Evolutionary conservation across 2,888 invertebrate genomes (phyloP).

Genomic region (Oscheius myriophilus): DNA sequence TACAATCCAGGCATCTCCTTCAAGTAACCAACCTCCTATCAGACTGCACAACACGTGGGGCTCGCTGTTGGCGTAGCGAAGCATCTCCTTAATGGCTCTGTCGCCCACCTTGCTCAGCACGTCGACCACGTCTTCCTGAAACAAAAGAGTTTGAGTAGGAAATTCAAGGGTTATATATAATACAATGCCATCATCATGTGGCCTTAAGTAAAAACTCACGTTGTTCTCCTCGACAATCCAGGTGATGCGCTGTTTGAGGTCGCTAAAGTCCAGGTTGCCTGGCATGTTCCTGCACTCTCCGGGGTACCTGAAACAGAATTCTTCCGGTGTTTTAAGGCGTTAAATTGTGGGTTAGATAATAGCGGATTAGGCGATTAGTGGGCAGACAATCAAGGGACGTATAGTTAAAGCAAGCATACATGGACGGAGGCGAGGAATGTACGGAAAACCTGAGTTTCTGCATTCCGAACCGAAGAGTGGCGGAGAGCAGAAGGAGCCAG

Average conservation of each 20-base stretch:
- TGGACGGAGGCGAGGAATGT: constrained; percentile 6
- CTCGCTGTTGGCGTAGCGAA: constrained; percentile 75
- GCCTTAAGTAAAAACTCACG: constrained; percentile 12
- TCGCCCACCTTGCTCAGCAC: constrained; percentile 22
- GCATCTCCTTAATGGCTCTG: constrained; percentile 39
- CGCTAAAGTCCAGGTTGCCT: constrained; percentile 48
- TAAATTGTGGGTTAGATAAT: neutral
- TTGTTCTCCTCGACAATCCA: constrained; percentile 42
- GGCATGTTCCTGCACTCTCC: constrained; percentile 66
- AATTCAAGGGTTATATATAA: constrained; percentile 8
- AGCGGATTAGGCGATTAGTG: neutral
- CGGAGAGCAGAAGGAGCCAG: constrained; percentile 88
- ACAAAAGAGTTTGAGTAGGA: neutral
- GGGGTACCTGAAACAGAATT: constrained; percentile 46
- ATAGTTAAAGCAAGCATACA: neutral
- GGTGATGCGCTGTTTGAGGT: constrained; percentile 51
- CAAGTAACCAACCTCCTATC: constrained; percentile 75
- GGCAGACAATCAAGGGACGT: constrained; percentile 1
- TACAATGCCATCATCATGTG: too few relatives aligned
- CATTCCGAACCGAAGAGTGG: constrained; percentile 87
- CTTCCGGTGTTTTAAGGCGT: neutral
- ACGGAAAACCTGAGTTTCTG: constrained; percentile 76
- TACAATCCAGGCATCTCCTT: neutral
- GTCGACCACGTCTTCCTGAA: constrained; percentile 13
- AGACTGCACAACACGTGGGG: constrained; percentile 92